Conservation (phyloP, 2,113 vertebrate species). For the Chlamydotis undulata region DNA sequence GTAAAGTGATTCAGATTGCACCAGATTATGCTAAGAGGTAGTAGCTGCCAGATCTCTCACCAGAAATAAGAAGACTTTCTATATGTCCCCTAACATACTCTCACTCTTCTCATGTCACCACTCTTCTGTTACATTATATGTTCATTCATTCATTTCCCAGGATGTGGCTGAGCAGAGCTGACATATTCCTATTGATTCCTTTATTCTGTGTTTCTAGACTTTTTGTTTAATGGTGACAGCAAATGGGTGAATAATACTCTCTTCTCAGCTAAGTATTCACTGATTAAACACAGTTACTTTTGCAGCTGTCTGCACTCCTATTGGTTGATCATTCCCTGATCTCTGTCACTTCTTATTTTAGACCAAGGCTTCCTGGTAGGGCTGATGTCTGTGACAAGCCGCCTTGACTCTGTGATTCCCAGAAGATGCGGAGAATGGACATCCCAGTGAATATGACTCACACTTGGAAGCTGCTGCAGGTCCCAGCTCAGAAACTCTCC, state of each 20-base stretch:
- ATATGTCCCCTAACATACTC: not conserved
- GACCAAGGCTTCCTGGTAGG: not conserved
- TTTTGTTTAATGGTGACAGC: not conserved
- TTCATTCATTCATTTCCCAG: not conserved
- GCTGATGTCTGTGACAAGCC: not conserved
- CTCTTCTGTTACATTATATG: not conserved
- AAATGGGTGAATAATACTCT: not conserved
- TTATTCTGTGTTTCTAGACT: not conserved
- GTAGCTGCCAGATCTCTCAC: not conserved
- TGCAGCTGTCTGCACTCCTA: not conserved
- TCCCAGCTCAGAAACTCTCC: not conserved
- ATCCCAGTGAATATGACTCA: slow-evolving; percentile 12
- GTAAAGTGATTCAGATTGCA: not conserved
- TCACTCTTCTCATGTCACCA: not conserved
- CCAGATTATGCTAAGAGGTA: not conserved
- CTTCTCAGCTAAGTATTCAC: not conserved
- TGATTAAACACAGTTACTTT: not conserved
- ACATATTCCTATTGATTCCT: not conserved
- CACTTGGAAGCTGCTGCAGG: not conserved
- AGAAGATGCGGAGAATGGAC: slow-evolving; percentile 13
- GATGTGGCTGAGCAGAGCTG: not conserved
- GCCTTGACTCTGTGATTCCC: slow-evolving; percentile 5
- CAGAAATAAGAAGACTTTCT: not conserved
- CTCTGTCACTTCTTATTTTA: not conserved
- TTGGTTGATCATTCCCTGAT: not conserved